Base-by-base conservation (phyloP, 2,797 vertebrate genomes). In the Spondyliosoma cantharus region DNA sequence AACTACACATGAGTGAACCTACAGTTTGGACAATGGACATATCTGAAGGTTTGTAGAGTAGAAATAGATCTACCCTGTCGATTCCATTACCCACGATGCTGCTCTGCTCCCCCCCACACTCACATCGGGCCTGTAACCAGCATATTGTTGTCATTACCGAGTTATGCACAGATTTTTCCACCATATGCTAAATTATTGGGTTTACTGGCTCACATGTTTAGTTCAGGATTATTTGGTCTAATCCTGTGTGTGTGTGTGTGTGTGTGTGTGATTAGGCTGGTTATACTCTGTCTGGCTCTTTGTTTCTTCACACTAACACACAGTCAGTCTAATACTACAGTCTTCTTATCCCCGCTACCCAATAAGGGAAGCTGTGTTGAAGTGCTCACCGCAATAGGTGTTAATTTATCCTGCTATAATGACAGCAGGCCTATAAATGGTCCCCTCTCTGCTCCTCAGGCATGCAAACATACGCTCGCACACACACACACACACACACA, bases 401-500 rank as follows among this genome's bases (percentile, higher is more conserved):
- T 73, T 83, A 76, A 85, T 87, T 70, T 76, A 17, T 69, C 69
- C 61, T 16, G 29, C 64, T 75, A 20, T 65, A 72, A 76, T 50
- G 74, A 87, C 86, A 89, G 70, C 68, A 84, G 52, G 74, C 43
- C 86, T 87, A 83, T 90, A 90, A 82, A 91, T 75, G 85, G 87
- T 82, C 71, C 8, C 50, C 17, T 56, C 80, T 83, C 60, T 64
- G 56, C 52, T 71, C 22, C 75, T 48, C 74, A 48, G 71, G 45
- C 74, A 80, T 58, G 42, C 53, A 66, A 14, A 72, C 68, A 76
- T 53, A 43, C 65, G 20, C 46, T 22, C 75, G 61, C 43, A 45
- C 45, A 37, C 75, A 22, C 58, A 16, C 37, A 25, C 52, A 49
- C 19, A 64, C 25, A 50, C 62, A 56, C 46, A 60, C 20, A 42